Base-by-base conservation (phyloP, 1,140 invertebrate genomes). In the Lasioglossum baleicum region DNA sequence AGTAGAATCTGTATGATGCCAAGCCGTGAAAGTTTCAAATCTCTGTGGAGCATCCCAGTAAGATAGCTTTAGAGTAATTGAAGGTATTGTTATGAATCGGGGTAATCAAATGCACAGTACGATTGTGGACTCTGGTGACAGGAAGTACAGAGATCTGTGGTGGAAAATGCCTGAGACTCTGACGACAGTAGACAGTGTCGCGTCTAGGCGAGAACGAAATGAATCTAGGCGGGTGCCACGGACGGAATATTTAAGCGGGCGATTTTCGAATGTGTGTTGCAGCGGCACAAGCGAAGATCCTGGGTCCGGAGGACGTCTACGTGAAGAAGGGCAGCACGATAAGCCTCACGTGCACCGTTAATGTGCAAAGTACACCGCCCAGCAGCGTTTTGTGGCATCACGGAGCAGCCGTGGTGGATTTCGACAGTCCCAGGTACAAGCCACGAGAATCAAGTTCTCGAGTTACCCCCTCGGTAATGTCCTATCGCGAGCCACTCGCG, bases 241-340 rank as follows among this genome's bases (percentile, higher is more conserved):
- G 15, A n/a, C 35, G 35, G 83, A 64, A 80, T 86, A 72, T 83
- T 85, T 83, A 76, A 88, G 44, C 58, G 75, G 79, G 64, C 65
- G 77, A 72, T 80, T 85, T 88, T 58, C 77, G 84, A 83, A 88
- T 88, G 83, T 88, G 92, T 94, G 93, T 95, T 95, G 72, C 94
- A 98, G 97, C 96, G 87, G 97, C 97, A 44, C 96, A 97, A 90
- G 97, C 97, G 40, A 96, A 95, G 86, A 98, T 98, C 85, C 95
- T 95, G 88, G 97, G 97, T 64, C 96, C 96, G n/a, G 95, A 96
- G 83, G 97, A 98, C 85, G 96, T 97, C 63, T 97, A 97, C 91
- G 97, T 98, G 85, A 98, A 97, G 93, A 97, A 96, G 89, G 97
- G 97, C 83, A 97, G 97, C 92, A 98, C 97, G 72, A 98, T 98